These are phyloP conservation scores for Belonocnema kinseyi DNA, from an alignment of 1,140 invertebrate genomes.

Conservation along the genomic window DNA sequence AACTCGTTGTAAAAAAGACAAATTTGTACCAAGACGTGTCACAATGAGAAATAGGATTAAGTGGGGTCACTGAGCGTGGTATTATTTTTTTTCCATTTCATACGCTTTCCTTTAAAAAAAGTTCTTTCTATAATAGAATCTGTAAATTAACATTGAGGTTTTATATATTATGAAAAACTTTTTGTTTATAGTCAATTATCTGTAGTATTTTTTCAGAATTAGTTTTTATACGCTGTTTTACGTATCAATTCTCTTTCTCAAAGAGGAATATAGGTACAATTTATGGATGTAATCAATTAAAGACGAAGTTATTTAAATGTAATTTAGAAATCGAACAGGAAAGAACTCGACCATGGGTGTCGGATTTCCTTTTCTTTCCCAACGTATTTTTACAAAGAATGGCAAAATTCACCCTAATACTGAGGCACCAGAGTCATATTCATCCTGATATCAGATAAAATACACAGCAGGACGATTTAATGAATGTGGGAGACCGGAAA, in stretches of 20 bases:
- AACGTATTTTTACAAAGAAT: not conserved
- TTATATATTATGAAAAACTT: too few species aligned
- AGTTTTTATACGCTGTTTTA: too few species aligned
- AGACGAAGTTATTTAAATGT: too few species aligned
- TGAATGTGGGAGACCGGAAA: constrained; percentile 62
- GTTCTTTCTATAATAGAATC: not conserved
- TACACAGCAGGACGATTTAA: constrained; percentile 48
- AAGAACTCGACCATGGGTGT: not conserved
- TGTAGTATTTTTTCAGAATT: too few species aligned
- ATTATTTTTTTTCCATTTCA: constrained; percentile 2
- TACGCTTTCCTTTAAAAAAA: not conserved
- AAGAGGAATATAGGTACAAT: too few species aligned
- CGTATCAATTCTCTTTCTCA: too few species aligned
- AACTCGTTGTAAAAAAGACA: constrained; percentile 20
- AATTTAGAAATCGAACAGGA: not conserved
- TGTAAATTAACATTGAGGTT: not conserved
- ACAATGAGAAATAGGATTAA: constrained; percentile 17
- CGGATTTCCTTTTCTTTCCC: not conserved
- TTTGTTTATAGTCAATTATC: too few species aligned
- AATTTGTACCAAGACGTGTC: constrained; percentile 18
- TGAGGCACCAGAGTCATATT: constrained; percentile 43
- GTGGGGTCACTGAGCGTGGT: not conserved
- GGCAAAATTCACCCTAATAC: constrained; percentile 18
- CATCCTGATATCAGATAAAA: constrained; percentile 58
- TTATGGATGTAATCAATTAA: too few species aligned